Evolutionary conservation across 2,888 invertebrate genomes (phyloP), one percentile per base, ranked within the genome.

Genomic region (Rhaphigaster nebulosa): DNA sequence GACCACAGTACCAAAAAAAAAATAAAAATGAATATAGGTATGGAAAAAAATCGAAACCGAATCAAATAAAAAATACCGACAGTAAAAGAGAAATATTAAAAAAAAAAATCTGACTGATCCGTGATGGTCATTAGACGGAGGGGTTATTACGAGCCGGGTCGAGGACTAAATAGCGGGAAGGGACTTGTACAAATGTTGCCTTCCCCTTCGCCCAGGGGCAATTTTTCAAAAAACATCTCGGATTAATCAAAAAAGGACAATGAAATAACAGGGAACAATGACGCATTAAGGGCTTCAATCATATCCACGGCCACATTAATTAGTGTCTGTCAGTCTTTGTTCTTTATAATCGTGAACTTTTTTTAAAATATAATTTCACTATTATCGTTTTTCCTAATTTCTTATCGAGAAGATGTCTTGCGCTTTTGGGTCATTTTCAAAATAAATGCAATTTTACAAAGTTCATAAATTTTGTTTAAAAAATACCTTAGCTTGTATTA

Each of bases 121-220:
- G 65, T 88, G 54, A 60, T 56, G 88, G 88, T 60, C 41, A 88
- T 88, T 88, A 88, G 88, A 60, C 41, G 41, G 88, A 10, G 23
- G 56, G 41, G 88, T 60, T 60, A 60, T 60, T 60, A 41, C 56
- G 15, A 23, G 88, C 34, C 65, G 26, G 54, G 38, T 12, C 15
- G 54, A 41, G 13, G 88, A 18, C 45, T 84, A 50, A 84, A 84
- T 50, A 50, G 45, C 84, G 84, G 84, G 45, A 45, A 29, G 65
- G 41, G 88, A 88, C 88, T 88, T 38, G 60, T 88, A 88, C 88
- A 88, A 88, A 88, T 88, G 88, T 88, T 88, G 26, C 65, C 56
- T 60, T 84, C 84, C 88, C 38, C 88, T 41, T n/a, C 56, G 88
- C 15, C 54, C 41, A 10, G 45, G 18, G 29, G n/a, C 88, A 26